Conservation (phyloP, 2,888 invertebrate species). For the Eudemis profundana region DNA sequence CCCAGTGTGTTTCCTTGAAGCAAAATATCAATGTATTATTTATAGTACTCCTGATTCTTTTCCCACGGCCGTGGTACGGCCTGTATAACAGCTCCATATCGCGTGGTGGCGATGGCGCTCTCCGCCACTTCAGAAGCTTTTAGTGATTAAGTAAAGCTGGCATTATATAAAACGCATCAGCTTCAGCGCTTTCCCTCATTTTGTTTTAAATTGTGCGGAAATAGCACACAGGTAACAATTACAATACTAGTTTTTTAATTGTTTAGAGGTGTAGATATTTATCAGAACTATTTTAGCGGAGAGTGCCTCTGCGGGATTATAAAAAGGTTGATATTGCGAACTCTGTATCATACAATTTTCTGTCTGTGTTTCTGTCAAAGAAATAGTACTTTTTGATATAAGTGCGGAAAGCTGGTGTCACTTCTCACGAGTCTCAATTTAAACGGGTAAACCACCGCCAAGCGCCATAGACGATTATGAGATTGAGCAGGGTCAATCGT, state of each 20-base stretch:
- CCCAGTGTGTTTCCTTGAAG: too few species aligned
- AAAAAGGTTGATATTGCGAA: too few species aligned
- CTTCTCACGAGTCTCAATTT: too few species aligned
- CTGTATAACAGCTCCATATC: not conserved
- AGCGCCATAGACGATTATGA: too few species aligned
- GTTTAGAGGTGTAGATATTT: not conserved
- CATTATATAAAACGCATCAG: slow-evolving; percentile 18
- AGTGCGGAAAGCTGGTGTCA: too few species aligned
- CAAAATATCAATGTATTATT: not conserved
- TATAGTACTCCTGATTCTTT: not conserved
- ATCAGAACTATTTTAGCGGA: too few species aligned
- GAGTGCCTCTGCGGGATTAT: too few species aligned
- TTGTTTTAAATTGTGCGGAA: slow-evolving; percentile 12
- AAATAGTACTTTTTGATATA: too few species aligned
- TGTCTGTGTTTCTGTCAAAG: too few species aligned
- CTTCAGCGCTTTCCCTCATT: slow-evolving; percentile 9
- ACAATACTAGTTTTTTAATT: not conserved
- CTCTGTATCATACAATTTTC: too few species aligned
- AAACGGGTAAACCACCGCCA: too few species aligned
- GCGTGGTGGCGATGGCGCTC: not conserved
- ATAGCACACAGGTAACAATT: not conserved
- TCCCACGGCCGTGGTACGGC: not conserved
- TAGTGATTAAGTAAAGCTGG: slow-evolving; percentile 32
- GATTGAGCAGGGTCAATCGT: too few species aligned
- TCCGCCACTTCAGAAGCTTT: slow-evolving; percentile 27